Conservation (phyloP, 2,888 invertebrate genomes). For the Arrhopalites spinosus region DNA sequence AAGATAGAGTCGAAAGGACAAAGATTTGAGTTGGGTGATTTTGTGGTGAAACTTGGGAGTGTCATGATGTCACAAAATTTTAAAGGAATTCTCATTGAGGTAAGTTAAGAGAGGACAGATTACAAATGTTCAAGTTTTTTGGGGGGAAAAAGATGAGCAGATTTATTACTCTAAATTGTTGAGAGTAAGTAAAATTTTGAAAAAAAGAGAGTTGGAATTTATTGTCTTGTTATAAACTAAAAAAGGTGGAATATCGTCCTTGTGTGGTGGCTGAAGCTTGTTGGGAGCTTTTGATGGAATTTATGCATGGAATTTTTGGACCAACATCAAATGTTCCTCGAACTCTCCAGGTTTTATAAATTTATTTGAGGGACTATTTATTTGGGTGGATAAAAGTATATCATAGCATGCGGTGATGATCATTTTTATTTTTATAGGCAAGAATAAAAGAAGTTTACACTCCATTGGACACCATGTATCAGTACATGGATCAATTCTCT, state of each 20-base stretch:
- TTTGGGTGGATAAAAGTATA: no score
- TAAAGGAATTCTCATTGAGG: constrained; percentile 91
- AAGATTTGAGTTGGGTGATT: constrained; percentile 72
- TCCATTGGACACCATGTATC: constrained; percentile 89
- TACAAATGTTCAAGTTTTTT: background rate
- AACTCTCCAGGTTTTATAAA: constrained; percentile 65
- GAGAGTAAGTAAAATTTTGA: no score
- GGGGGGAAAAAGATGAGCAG: background rate
- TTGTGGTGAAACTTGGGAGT: constrained; percentile 89
- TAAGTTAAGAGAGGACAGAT: constrained; percentile 58
- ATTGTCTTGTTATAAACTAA: constrained; percentile 32
- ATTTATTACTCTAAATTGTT: background rate
- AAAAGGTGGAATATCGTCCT: constrained; percentile 86
- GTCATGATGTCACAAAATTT: constrained; percentile 91
- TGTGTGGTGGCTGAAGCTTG: constrained; percentile 86
- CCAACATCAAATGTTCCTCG: constrained; percentile 70
- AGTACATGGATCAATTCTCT: constrained; percentile 92
- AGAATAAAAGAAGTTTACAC: constrained; percentile 84
- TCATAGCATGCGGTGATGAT: no score
- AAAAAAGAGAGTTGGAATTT: no score
- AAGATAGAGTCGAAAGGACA: constrained; percentile 68
- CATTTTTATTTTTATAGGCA: constrained; percentile 61
- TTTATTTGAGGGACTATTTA: constrained; percentile 20
- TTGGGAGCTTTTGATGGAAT: constrained; percentile 90
- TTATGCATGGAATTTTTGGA: constrained; percentile 87